Evolutionary conservation across 30 jellyfish, hydroid and myxozoan species (phyloP).

Genomic region (Hydra vulgaris): DNA sequence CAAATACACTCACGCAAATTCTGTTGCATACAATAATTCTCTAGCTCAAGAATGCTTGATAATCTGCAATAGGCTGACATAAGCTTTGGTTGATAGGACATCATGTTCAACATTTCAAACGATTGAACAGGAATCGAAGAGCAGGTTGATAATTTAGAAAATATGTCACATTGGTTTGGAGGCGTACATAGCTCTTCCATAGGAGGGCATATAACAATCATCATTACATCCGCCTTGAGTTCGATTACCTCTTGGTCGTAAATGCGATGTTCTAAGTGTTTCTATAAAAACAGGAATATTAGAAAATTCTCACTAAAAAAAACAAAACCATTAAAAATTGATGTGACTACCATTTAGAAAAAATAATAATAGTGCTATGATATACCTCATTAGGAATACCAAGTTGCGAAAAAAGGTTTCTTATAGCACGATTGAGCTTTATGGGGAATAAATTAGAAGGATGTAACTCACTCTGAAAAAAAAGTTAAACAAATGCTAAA

Average conservation of each 20-base stretch:
- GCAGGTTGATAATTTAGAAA: conserved; percentile 64
- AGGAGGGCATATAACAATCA: conserved; percentile 79
- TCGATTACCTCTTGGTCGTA: conserved; percentile 95
- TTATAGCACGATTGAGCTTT: conserved; percentile 48
- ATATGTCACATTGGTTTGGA: conserved; percentile 83
- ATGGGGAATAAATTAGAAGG: conserved; percentile 26
- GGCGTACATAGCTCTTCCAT: conserved; percentile 82
- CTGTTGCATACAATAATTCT: conserved; percentile 52
- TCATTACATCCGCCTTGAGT: conserved; percentile 58
- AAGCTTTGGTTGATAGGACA: conserved; percentile 83
- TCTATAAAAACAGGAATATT: too few species aligned
- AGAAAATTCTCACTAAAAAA: not conserved
- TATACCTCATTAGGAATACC: conserved; percentile 80
- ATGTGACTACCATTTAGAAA: not conserved
- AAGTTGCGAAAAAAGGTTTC: conserved; percentile 49
- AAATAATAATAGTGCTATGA: not conserved
- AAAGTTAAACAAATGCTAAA: too few species aligned
- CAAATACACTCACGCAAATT: conserved; percentile 72
- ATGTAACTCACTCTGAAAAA: too few species aligned
- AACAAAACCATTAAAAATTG: not conserved
- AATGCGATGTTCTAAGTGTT: conserved; percentile 59
- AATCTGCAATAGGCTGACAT: conserved; percentile 84
- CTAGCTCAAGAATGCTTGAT: conserved; percentile 81
- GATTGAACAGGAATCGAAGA: conserved; percentile 79
- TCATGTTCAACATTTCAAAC: conserved; percentile 81